Evolutionary conservation across 2,888 invertebrate species (phyloP).

Genomic region (Sacculina carcini): DNA sequence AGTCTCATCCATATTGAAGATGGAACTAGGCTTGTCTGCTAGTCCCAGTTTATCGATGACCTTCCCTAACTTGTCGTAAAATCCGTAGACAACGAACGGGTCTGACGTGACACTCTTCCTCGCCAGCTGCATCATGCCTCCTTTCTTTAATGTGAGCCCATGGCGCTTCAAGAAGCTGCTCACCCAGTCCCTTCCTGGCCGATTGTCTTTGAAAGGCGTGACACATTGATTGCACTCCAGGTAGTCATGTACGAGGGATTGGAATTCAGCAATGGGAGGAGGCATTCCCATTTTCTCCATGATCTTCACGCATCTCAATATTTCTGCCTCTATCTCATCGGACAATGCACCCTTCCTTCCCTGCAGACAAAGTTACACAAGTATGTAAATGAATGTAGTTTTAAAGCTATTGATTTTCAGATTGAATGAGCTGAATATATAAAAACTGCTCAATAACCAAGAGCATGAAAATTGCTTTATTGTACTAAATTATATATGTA

Average conservation of each 20-base stretch:
- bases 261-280: slow-evolving; percentile 1
- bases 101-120: slow-evolving; percentile 5
- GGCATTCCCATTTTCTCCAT: slow-evolving; percentile 7
- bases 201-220: neutral
- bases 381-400: no score
- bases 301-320: no score
- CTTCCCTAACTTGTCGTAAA: slow-evolving; percentile 3
- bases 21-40: neutral
- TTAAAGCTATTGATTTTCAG: no score
- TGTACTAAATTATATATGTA: no score
- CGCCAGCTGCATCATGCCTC: slow-evolving; percentile 7
- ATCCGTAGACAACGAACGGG: slow-evolving; percentile 7
- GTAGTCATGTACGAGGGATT: slow-evolving; percentile 4
- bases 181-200: slow-evolving; percentile 5
- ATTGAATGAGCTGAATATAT: no score
- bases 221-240: neutral
- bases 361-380: neutral
- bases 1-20: slow-evolving; percentile 6
- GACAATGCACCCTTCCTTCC: neutral
- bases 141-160: slow-evolving; percentile 2
- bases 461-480: no score
- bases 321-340: neutral
- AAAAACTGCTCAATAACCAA: no score
- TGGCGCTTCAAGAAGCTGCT: neutral
- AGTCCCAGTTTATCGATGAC: neutral